Evolutionary conservation across 2,797 vertebrate species (phyloP).

Genomic region (Tarsius wallacei): DNA sequence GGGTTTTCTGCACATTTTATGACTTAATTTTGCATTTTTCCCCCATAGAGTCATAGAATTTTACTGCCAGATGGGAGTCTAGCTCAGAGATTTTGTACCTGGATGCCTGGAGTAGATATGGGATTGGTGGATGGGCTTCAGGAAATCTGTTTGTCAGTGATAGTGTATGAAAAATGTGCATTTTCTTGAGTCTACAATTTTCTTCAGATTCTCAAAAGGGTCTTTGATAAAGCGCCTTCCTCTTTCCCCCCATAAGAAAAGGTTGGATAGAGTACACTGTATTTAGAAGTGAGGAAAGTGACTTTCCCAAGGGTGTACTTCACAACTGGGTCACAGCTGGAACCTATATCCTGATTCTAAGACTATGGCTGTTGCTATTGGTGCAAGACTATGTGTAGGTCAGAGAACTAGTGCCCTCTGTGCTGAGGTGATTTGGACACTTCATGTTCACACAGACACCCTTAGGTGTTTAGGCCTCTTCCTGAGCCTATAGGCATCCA

Average conservation of each 20-base stretch:
- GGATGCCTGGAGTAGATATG: background rate
- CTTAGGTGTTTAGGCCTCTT: background rate
- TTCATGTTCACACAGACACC: accelerated
- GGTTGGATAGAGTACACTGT: background rate
- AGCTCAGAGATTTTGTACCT: background rate
- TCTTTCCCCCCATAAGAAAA: background rate
- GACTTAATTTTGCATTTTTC: background rate
- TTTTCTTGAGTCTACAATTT: background rate
- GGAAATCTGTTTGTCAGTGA: background rate
- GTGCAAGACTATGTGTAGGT: background rate
- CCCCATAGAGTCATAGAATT: background rate
- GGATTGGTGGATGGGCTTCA: background rate
- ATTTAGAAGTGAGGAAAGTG: background rate
- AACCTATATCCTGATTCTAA: background rate
- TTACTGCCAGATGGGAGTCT: background rate
- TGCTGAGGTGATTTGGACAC: background rate
- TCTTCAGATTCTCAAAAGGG: background rate
- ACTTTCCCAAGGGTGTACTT: background rate
- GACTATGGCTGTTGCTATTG: background rate
- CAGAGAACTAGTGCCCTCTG: background rate
- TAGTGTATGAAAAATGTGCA: background rate
- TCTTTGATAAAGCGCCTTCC: background rate
- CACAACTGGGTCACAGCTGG: background rate
- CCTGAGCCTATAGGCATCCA: background rate
- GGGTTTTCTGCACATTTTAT: background rate